Percentiles rank a stretch among this genome's conserved stretches.
Evolutionary conservation across 2,113 vertebrate species (phyloP).

Genomic region (Hyla sarda): DNA sequence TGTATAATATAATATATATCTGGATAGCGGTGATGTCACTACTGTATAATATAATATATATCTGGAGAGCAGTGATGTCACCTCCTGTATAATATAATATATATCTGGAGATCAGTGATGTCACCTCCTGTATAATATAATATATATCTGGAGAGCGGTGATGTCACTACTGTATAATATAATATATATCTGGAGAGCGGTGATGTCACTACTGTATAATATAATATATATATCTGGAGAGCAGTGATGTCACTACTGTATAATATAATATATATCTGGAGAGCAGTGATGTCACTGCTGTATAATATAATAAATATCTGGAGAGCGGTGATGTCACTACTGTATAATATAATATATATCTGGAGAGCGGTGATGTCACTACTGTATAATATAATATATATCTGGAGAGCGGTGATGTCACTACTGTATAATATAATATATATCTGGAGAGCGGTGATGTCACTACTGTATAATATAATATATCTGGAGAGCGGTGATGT

Average conservation of each 20-base stretch:
- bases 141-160: background rate
- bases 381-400: background rate
- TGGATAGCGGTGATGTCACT: background rate
- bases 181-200: background rate
- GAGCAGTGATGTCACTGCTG: background rate
- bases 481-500: background rate
- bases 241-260: background rate
- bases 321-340: background rate
- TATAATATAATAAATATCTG: background rate
- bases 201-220: background rate
- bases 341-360: background rate
- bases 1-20: background rate
- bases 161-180: background rate
- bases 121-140: background rate
- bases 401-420: background rate
- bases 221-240: background rate
- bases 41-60: background rate
- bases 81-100: background rate
- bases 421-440: background rate
- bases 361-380: background rate
- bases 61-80: background rate
- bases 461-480: background rate
- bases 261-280: background rate
- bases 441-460: background rate
- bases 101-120: background rate